Evolutionary conservation across 2,797 vertebrate species (phyloP).

Genomic region (Melanotaenia parkinsoni): DNA sequence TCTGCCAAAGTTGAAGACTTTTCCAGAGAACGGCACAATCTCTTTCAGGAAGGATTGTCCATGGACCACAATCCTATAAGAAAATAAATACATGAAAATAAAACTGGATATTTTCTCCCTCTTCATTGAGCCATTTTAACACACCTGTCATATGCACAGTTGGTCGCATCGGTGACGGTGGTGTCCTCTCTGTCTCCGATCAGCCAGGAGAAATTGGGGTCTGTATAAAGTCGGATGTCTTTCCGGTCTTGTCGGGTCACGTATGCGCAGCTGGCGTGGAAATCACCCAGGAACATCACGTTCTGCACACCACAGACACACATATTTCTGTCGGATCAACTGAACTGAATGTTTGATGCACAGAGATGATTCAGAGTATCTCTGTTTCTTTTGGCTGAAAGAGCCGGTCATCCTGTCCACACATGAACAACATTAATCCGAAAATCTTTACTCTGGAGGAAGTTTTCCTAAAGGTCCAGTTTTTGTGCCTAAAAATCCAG

Average conservation of each 20-base stretch:
- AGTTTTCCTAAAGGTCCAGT: too few relatives aligned
- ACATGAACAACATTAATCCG: too few relatives aligned
- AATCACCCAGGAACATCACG: slow-evolving; percentile 76
- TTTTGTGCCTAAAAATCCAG: too few relatives aligned
- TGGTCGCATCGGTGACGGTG: slow-evolving; percentile 36
- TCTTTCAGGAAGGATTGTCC: slow-evolving; percentile 57
- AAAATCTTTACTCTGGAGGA: too few relatives aligned
- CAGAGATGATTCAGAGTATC: too few relatives aligned
- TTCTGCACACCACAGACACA: slow-evolving; percentile 43
- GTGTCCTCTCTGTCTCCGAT: slow-evolving; percentile 70
- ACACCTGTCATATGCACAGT: slow-evolving; percentile 75
- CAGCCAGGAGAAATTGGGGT: slow-evolving; percentile 63
- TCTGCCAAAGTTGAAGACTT: slow-evolving; percentile 43
- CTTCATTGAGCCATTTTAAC: neutral
- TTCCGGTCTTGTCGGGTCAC: slow-evolving; percentile 52
- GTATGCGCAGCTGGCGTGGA: slow-evolving; percentile 72
- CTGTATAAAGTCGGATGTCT: slow-evolving; percentile 56
- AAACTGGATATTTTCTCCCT: too few relatives aligned
- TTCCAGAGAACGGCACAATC: slow-evolving; percentile 46
- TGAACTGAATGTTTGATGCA: too few relatives aligned
- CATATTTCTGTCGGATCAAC: too few relatives aligned
- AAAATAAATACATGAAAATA: too few relatives aligned
- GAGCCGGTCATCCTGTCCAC: too few relatives aligned
- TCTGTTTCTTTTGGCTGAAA: too few relatives aligned
- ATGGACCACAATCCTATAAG: slow-evolving; percentile 66